Conservation (phyloP, 2,797 vertebrate species). For the Simalia tracyae region DNA sequence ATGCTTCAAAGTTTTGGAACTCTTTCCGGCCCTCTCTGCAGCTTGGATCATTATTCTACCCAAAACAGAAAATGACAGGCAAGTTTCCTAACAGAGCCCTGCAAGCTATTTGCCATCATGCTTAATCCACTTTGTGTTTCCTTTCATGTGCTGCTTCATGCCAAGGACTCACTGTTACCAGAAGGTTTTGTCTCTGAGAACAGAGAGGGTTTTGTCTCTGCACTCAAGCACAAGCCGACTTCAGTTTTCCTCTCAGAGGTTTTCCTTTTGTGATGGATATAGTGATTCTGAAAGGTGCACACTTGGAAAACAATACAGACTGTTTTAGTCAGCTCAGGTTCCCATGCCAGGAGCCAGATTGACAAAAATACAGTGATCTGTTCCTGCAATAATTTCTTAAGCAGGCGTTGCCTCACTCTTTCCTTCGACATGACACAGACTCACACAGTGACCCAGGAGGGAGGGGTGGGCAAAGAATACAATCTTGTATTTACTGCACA, state of each 20-base stretch:
- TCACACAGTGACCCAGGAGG: neutral
- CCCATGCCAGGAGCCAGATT: neutral
- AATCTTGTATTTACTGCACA: accelerated
- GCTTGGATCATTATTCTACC: constrained; percentile 53
- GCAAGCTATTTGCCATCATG: constrained; percentile 60
- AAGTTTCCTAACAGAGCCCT: constrained; percentile 50
- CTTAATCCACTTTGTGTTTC: constrained; percentile 60
- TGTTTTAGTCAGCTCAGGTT: constrained; percentile 38
- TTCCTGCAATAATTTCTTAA: constrained; percentile 9
- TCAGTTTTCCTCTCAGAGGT: constrained; percentile 48
- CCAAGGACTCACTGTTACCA: constrained; percentile 61
- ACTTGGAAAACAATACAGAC: constrained; percentile 58
- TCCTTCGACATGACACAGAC: neutral
- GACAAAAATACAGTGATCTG: constrained; percentile 43
- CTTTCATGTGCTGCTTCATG: constrained; percentile 33
- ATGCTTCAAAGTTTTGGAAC: constrained; percentile 55
- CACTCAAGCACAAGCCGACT: constrained; percentile 41
- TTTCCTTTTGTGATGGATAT: constrained; percentile 50
- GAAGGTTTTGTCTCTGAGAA: constrained; percentile 43
- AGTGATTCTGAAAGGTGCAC: constrained; percentile 58
- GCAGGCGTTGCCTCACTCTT: neutral
- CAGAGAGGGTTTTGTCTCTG: constrained; percentile 59
- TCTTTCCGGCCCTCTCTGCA: constrained; percentile 45
- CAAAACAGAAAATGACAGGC: constrained; percentile 51
- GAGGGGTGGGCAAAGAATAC: neutral